Percentiles rank a stretch among this genome's conserved stretches.
phyloP scores from a whole-genome alignment of 2,797 vertebrate genomes.

The Agapornis canus region DNA sequence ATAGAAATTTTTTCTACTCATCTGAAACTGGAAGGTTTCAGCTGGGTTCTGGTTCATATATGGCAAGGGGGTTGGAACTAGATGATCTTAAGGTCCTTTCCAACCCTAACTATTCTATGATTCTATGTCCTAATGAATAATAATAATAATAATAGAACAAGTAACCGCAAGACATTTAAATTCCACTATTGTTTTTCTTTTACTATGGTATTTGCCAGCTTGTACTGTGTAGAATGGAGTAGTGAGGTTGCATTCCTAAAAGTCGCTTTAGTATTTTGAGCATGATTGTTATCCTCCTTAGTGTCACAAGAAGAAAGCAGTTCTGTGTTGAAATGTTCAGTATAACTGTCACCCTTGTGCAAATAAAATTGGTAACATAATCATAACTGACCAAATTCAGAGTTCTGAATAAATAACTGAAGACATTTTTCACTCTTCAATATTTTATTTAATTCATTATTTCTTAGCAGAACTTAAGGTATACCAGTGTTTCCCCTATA shows the following conservation, averaged over 20 bases:
- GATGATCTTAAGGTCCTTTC: too few species aligned
- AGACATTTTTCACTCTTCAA: background rate
- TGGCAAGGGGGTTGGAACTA: too few species aligned
- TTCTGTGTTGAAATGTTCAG: background rate
- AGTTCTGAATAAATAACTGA: background rate
- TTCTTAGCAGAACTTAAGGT: background rate
- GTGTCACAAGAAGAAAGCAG: background rate
- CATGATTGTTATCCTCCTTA: background rate
- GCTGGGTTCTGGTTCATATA: background rate
- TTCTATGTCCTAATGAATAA: background rate
- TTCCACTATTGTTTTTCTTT: background rate
- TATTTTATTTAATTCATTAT: background rate
- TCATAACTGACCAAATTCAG: background rate
- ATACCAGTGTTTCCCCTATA: background rate
- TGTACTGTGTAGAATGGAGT: background rate
- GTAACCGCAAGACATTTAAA: background rate
- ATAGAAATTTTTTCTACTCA: background rate
- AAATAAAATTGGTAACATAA: background rate
- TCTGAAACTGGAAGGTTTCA: background rate
- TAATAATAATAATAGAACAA: background rate
- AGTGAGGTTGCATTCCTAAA: background rate
- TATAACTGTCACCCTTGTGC: background rate
- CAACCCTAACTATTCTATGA: too few species aligned
- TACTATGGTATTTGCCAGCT: background rate
- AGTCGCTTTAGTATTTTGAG: background rate